These are phyloP conservation scores for Pherbina coryleti DNA, from an alignment of 2,888 invertebrate species.

Conservation along the genomic window DNA sequence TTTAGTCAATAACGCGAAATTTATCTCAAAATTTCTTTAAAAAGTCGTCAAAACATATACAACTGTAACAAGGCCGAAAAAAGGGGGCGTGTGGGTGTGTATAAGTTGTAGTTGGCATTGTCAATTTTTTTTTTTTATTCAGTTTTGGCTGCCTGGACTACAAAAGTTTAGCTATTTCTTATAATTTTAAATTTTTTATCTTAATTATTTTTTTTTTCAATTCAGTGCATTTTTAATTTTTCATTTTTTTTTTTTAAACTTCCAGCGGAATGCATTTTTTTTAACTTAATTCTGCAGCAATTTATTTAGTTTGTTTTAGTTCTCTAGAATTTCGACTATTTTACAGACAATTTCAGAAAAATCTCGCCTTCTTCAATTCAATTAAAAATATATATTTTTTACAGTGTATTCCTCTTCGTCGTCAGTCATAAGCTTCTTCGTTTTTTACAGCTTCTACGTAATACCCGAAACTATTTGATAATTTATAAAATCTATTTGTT, in stretches of 20 bases:
- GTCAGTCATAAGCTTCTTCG: constrained; percentile 20
- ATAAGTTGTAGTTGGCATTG: constrained; percentile 14
- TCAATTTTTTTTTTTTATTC: constrained; percentile 4
- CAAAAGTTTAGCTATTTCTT: neutral
- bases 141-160: constrained; percentile 8
- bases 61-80: neutral
- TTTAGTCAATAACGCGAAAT: constrained; percentile 21
- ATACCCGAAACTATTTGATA: neutral
- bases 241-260: neutral
- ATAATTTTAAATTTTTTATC: neutral
- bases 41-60: neutral
- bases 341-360: constrained; percentile 28
- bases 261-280: constrained; percentile 29
- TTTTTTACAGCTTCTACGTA: neutral
- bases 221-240: neutral
- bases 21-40: constrained; percentile 38
- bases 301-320: neutral
- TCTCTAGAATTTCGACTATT: constrained; percentile 23
- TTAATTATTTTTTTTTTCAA: neutral
- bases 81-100: neutral
- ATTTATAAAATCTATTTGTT: constrained; percentile 14
- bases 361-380: neutral
- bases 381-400: constrained; percentile 20
- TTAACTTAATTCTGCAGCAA: constrained; percentile 8
- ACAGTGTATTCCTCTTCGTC: constrained; percentile 15